Evolutionary conservation across 2,888 invertebrate species (phyloP), one percentile per base, ranked within the genome.

Genomic region (Drosophila nigritarsus): DNA sequence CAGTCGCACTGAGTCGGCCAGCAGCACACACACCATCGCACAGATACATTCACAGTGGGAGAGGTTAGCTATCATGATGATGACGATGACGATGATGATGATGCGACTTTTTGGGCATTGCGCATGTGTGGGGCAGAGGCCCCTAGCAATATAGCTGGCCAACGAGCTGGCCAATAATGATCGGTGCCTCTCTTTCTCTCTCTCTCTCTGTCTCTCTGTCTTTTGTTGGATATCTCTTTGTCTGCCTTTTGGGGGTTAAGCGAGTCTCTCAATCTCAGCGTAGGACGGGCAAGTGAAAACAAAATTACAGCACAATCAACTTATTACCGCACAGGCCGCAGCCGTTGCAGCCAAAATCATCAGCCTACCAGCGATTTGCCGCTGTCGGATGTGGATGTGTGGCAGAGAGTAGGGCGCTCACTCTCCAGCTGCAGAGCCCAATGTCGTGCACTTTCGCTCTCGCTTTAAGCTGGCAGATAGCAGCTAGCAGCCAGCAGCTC

Each of bases 231-330:
- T 11, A 42, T 30, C 53, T 18, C 40, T 38, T 64, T 63, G 51
- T 29, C 36, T 42, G 32, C 29, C 27, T 58, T 63, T 58, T 66
- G 60, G 54, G 62, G 55, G 42, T 56, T 65, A 40, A 36, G 62
- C 75, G 49, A 71, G 51, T 80, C 80, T 82, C 80, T 80, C 75
- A 40, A 48, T 60, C 27, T 63, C 30, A 66, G 76, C 81, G 79
- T 90, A 72, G 81, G 79, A 75, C 74, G 84, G 72, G 79, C 87
- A 90, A 90, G 90, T 88, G 84, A 89, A 88, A 83, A 81, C 69
- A 72, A 91, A 91, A 91, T 90, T 90, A 90, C 90, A 84, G 89
- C 91, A 90, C 91, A 91, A 90, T 89, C 90, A 84, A 87, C 86
- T 80, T 90, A 91, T 90, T 90, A 91, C 90, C 72, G 91, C 91